A percentile compares a stretch with the other conserved stretches of the same genome.
These are phyloP conservation scores for Arremon brunneinucha DNA, from an alignment of 2,797 vertebrate genomes.

Conservation along the genomic window DNA sequence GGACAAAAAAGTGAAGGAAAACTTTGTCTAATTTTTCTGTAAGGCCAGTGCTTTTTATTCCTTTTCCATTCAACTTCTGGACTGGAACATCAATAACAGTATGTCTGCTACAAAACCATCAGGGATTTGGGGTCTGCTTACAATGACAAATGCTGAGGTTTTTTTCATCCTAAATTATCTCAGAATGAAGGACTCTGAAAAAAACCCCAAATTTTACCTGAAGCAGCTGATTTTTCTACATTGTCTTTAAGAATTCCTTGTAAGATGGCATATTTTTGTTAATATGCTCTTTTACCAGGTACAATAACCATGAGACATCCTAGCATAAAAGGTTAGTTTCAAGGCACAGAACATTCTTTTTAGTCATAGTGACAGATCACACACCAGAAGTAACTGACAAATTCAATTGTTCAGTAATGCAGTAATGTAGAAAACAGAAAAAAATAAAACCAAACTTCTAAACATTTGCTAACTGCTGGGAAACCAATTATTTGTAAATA, in stretches of 20 bases:
- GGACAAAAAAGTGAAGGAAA: not conserved
- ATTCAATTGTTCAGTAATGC: not conserved
- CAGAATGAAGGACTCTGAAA: not conserved
- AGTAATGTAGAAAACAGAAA: not conserved
- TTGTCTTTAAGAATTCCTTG: not conserved
- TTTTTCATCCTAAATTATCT: not conserved
- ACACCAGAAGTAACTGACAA: not conserved
- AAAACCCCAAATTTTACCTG: not conserved
- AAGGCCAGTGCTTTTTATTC: not conserved
- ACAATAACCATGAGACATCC: not conserved
- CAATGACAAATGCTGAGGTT: not conserved
- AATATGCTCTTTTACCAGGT: not conserved
- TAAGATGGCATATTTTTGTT: not conserved
- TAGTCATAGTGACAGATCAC: not conserved
- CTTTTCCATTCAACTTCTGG: not conserved
- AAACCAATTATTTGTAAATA: not conserved
- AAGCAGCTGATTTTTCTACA: not conserved
- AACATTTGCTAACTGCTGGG: not conserved
- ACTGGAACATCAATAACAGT: not conserved
- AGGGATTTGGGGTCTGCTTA: not conserved
- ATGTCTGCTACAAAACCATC: not conserved
- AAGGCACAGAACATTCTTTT: not conserved
- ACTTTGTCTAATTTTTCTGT: not conserved
- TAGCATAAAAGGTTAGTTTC: not conserved
- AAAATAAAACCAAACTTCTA: not conserved